phyloP scores from a whole-genome alignment of 1,140 invertebrate genomes.

The Ruditapes philippinarum region DNA sequence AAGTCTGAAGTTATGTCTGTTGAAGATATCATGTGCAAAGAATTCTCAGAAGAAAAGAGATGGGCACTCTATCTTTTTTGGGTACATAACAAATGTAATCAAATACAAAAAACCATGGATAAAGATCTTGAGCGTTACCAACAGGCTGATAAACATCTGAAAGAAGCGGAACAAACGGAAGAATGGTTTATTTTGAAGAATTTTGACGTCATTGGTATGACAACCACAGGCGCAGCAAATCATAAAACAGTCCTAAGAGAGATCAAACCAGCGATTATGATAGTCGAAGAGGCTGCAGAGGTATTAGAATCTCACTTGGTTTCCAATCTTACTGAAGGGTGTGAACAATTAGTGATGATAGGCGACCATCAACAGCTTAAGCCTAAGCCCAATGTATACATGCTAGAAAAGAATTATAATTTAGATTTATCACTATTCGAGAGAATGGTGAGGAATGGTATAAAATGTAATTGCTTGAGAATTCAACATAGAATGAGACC shows the following conservation, averaged over 20 bases:
- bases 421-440: constrained; percentile 86
- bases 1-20: neutral
- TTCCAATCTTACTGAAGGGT: constrained; percentile 89
- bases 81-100: constrained; percentile 77
- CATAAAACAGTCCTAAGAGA: constrained; percentile 75
- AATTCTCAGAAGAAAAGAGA: neutral
- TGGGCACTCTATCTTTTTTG: constrained; percentile 84
- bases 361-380: constrained; percentile 90
- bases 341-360: constrained; percentile 94
- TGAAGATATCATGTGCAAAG: neutral
- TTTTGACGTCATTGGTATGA: constrained; percentile 84
- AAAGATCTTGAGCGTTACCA: constrained; percentile 61
- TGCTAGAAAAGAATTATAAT: constrained; percentile 84
- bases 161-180: constrained; percentile 71
- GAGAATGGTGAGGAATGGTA: constrained; percentile 83
- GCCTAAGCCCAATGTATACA: constrained; percentile 85
- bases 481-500: constrained; percentile 79
- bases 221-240: constrained; percentile 84
- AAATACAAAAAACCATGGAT: constrained; percentile 74
- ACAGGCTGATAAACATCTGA: constrained; percentile 53
- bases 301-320: constrained; percentile 84
- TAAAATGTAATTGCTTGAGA: constrained; percentile 81
- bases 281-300: constrained; percentile 86
- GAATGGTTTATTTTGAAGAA: constrained; percentile 79
- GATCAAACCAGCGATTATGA: constrained; percentile 80